phyloP scores from a whole-genome alignment of 2,888 invertebrate species.

The Clistopyga incitator region DNA sequence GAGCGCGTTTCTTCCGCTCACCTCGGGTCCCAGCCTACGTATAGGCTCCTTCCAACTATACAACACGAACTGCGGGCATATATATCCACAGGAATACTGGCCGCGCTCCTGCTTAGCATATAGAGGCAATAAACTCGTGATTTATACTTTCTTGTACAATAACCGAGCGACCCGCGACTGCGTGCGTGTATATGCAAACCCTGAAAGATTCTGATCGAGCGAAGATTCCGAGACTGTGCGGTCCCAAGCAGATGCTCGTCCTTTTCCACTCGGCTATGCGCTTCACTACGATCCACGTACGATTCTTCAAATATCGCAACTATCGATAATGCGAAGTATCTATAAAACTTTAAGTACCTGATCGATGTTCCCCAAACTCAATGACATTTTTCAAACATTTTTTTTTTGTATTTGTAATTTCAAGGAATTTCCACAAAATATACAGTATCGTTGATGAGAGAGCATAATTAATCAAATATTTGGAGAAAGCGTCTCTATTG shows the following conservation, averaged over 20 bases:
- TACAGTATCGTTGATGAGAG: too few relatives aligned
- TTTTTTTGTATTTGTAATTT: too few relatives aligned
- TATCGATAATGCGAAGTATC: too few relatives aligned
- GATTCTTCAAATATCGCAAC: too few relatives aligned
- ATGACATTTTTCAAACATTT: too few relatives aligned
- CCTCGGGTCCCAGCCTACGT: slow-evolving; percentile 11
- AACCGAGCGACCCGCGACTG: slow-evolving; percentile 52
- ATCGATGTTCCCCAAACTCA: too few relatives aligned
- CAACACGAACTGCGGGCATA: slow-evolving; percentile 39
- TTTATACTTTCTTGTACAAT: slow-evolving; percentile 74
- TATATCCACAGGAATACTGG: slow-evolving; percentile 31
- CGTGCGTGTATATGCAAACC: slow-evolving; percentile 44
- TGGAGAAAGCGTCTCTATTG: too few relatives aligned
- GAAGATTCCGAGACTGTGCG: slow-evolving; percentile 49
- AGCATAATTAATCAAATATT: too few relatives aligned
- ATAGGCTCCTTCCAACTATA: slow-evolving; percentile 49
- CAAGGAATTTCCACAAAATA: too few relatives aligned
- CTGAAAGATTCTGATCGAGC: slow-evolving; percentile 65
- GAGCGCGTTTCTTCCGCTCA: slow-evolving; percentile 7
- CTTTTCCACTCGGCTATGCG: slow-evolving; percentile 5
- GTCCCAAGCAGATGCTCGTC: slow-evolving; percentile 6
- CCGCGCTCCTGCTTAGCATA: slow-evolving; percentile 75
- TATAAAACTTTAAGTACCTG: too few relatives aligned
- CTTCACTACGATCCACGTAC: slow-evolving; percentile 21
- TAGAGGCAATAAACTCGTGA: slow-evolving; percentile 77